Percentiles rank a stretch among this genome's conserved stretches.
These are phyloP conservation scores for Rhadina sibilatrix DNA, from an alignment of 2,113 vertebrate genomes.

Conservation along the genomic window DNA sequence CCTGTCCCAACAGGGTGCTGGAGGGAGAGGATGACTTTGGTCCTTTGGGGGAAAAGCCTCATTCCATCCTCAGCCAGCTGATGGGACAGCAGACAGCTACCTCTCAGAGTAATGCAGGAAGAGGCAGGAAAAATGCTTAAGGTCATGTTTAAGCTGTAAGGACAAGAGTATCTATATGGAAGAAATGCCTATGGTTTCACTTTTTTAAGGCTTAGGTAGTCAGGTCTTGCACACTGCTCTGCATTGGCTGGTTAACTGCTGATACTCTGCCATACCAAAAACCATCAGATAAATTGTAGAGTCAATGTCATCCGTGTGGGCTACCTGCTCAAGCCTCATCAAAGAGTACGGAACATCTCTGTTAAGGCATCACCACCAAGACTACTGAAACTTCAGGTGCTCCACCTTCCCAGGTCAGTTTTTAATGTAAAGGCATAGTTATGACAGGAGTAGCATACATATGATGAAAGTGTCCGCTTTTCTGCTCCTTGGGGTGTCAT, in stretches of 20 bases:
- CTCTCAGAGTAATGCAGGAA: background rate
- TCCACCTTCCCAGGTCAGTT: background rate
- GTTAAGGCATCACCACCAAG: background rate
- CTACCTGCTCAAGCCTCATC: background rate
- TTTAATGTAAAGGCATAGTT: background rate
- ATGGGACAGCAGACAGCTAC: background rate
- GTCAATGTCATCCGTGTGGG: rapidly evolving
- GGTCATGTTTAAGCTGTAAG: background rate
- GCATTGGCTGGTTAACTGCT: background rate
- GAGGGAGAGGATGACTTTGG: background rate
- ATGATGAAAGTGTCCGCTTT: background rate
- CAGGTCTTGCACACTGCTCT: background rate
- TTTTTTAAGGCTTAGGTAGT: background rate
- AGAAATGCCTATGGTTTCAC: background rate
- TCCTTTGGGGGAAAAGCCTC: background rate
- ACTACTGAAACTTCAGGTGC: background rate
- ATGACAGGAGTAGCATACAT: background rate
- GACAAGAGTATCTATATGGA: background rate
- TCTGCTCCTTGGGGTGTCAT: background rate
- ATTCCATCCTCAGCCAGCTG: background rate
- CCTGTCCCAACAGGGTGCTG: background rate
- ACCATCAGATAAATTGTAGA: background rate
- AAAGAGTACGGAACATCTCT: background rate
- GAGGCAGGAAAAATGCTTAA: background rate
- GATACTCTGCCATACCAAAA: background rate